Evolutionary conservation across 2,797 vertebrate genomes (phyloP), one percentile per base, ranked within the genome.

Genomic region (Syngnathus acus): DNA sequence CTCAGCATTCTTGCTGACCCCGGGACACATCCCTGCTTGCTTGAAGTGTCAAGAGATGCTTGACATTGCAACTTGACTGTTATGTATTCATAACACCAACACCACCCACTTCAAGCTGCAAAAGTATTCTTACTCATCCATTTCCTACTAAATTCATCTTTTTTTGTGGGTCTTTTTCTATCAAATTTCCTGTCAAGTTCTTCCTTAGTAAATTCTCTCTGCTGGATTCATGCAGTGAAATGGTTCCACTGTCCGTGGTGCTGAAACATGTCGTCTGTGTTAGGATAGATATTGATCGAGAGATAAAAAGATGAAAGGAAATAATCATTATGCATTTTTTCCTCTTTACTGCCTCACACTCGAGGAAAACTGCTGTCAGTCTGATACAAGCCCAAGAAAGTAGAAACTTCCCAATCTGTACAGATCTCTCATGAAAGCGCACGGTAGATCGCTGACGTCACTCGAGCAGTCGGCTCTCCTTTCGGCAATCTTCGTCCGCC

Each of bases 221-320:
- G 13, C 16, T n/a, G 6, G 40, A 26, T 10, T 45, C 5, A 23
- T 64, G 9, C 9, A 43, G 16, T 26, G 32, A 32, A 32, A 4
- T 7, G 42, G 26, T 37, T 57, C 68, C 69, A 80, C 88, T 92
- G 82, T 90, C 89, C 88, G 32, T 84, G 87, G 88, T 90, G 66
- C 89, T 90, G 89, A 90, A 87, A 64, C 75, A 26, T 70, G 59
- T 32, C 4, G 9, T 59, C 17, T 9, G 4, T 10, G 1, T 19
- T 59, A 9, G n/a, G 47, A 48, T 48, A 6, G 47, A 48, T 48
- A 17, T 51, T 51, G 19, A 51, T 21, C 9, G n/a, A 51, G 50
- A n/a, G 19, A n/a, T 8, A 38, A 2, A 32, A 57, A 6, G 23
- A 14, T 57, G 23, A 10, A 54, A 23, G 19, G 13, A 57, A 8